These are phyloP conservation scores for Xenopus petersii DNA, from an alignment of 2,797 vertebrate species.

Conservation along the genomic window DNA sequence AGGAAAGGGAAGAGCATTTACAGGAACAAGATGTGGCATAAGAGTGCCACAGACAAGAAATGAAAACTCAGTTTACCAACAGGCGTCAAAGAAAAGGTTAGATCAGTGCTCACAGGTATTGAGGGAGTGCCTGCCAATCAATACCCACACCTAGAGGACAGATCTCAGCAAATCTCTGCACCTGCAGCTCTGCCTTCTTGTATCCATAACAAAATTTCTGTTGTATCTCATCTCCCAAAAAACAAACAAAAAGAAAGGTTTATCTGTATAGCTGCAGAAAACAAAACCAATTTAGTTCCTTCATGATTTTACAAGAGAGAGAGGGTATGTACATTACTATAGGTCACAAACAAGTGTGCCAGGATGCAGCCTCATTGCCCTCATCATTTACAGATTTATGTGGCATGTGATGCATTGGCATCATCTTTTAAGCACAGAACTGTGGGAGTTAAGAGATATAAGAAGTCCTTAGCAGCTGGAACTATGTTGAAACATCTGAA, in stretches of 20 bases:
- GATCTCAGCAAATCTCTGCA: background rate
- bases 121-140: background rate
- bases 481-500: conserved; percentile 9
- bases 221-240: background rate
- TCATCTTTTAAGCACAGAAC: conserved; percentile 13
- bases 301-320: background rate
- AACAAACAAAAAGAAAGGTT: background rate
- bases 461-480: conserved; percentile 29
- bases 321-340: background rate
- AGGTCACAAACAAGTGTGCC: background rate
- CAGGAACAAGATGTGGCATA: conserved; percentile 56
- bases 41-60: conserved; percentile 61
- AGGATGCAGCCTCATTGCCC: background rate
- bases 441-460: background rate
- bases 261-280: background rate
- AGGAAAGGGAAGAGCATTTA: conserved; percentile 58
- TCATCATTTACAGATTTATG: conserved; percentile 23
- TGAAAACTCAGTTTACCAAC: conserved; percentile 55
- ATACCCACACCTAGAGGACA: background rate
- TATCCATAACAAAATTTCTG: conserved; percentile 18
- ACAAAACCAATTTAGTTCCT: background rate
- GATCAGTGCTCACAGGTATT: background rate
- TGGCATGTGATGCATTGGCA: background rate
- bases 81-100: conserved; percentile 15
- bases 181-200: conserved; percentile 4